phyloP scores from a whole-genome alignment of 2,888 invertebrate genomes.

The Ypsolopha sequella region DNA sequence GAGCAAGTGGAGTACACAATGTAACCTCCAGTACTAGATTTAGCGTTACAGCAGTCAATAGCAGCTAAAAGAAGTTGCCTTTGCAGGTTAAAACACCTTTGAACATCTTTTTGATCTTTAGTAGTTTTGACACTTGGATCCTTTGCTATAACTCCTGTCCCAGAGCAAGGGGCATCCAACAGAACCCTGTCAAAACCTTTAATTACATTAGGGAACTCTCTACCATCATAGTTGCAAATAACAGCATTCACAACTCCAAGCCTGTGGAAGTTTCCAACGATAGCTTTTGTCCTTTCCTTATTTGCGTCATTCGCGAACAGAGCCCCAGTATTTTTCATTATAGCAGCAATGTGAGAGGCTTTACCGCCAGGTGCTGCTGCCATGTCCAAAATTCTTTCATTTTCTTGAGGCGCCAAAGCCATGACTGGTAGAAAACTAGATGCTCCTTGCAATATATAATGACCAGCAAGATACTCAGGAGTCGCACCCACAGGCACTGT shows the following conservation, averaged over 20 bases:
- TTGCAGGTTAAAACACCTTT: conserved; percentile 93
- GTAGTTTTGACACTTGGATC: conserved; percentile 96
- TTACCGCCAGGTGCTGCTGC: conserved; percentile 99
- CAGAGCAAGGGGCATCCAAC: conserved; percentile 98
- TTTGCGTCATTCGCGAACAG: conserved; percentile 97
- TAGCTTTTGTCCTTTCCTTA: conserved; percentile 88
- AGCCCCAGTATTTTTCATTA: conserved; percentile 98
- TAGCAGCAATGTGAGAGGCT: conserved; percentile 95
- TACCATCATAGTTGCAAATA: conserved; percentile 90
- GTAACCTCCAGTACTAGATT: conserved; percentile 92
- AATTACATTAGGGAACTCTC: conserved; percentile 85
- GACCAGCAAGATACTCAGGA: conserved; percentile 98
- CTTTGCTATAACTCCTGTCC: conserved; percentile 97
- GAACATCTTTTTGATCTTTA: conserved; percentile 91
- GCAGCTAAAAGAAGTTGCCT: conserved; percentile 92
- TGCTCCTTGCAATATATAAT: conserved; percentile 97
- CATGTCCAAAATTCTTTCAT: conserved; percentile 96
- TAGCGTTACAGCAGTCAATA: conserved; percentile 96
- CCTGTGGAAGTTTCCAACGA: conserved; percentile 97
- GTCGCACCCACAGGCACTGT: conserved; percentile 98
- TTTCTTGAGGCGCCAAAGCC: conserved; percentile 97
- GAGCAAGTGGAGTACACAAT: conserved; percentile 99
- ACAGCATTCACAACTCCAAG: conserved; percentile 95
- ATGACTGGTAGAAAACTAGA: conserved; percentile 98
- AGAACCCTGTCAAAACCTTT: conserved; percentile 96